These are phyloP conservation scores for Acronicta leporina DNA, from an alignment of 2,888 invertebrate species.

Conservation along the genomic window DNA sequence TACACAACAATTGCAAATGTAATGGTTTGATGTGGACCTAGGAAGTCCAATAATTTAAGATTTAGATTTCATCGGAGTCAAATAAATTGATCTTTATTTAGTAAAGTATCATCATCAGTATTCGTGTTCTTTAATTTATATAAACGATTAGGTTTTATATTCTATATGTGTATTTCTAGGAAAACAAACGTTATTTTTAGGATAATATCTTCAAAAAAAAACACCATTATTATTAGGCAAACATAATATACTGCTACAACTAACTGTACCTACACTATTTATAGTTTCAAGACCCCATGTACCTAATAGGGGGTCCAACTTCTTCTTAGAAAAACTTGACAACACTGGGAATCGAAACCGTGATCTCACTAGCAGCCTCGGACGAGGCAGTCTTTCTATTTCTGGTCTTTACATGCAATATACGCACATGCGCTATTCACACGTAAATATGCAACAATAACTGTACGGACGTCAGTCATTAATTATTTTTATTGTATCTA, in stretches of 20 bases:
- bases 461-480: background rate
- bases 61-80: slow-evolving; percentile 32
- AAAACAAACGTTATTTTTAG: background rate
- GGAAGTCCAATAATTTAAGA: slow-evolving; percentile 15
- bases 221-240: too few relatives aligned
- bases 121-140: slow-evolving; percentile 10
- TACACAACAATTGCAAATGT: background rate
- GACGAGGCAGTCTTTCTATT: too few relatives aligned
- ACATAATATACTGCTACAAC: too few relatives aligned
- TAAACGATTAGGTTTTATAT: slow-evolving; percentile 1
- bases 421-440: background rate
- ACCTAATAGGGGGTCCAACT: too few relatives aligned
- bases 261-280: too few relatives aligned
- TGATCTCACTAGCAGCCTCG: too few relatives aligned
- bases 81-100: slow-evolving; percentile 36
- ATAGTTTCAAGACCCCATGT: too few relatives aligned
- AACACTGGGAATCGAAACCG: too few relatives aligned
- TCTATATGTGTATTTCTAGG: background rate
- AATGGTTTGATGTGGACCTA: background rate
- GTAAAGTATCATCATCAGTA: slow-evolving; percentile 22
- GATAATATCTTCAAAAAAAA: too few relatives aligned
- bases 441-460: background rate
- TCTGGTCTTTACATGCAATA: too few relatives aligned
- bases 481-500: slow-evolving; percentile 8
- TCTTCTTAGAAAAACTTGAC: too few relatives aligned